Evolutionary conservation across 2,797 vertebrate species (phyloP).

Genomic region (Distichodus sexfasciatus): DNA sequence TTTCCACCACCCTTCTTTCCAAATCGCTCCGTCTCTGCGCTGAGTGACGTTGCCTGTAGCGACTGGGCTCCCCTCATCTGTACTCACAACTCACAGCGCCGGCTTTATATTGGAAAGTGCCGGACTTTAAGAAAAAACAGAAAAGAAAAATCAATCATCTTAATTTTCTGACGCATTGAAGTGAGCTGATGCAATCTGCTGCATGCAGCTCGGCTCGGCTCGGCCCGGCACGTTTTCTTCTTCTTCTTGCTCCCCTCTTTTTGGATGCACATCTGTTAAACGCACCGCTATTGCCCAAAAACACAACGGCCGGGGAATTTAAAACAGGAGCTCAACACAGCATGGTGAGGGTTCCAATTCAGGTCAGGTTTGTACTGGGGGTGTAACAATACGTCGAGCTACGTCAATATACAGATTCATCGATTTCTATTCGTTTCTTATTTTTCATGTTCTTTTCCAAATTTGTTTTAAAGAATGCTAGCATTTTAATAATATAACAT

Average conservation of each 20-base stretch:
- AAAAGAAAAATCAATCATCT: constrained; percentile 77
- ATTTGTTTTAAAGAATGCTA: too few species aligned
- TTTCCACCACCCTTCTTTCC: constrained; percentile 22
- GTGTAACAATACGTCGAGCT: too few species aligned
- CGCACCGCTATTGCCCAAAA: constrained; percentile 11
- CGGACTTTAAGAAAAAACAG: too few species aligned
- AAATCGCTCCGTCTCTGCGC: constrained; percentile 11
- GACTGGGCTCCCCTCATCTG: constrained; percentile 21
- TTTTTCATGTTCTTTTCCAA: too few species aligned
- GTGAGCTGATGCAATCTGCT: constrained; percentile 77
- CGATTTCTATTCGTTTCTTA: too few species aligned
- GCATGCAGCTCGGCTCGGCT: too few species aligned
- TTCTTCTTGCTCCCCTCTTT: constrained; percentile 21
- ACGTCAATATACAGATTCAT: too few species aligned
- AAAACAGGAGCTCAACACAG: constrained; percentile 2
- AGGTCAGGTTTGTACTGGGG: not conserved
- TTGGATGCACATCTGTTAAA: constrained; percentile 42
- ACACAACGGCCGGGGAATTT: constrained; percentile 25
- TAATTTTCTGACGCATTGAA: constrained; percentile 76
- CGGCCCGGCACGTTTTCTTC: constrained; percentile 43
- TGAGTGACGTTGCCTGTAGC: constrained; percentile 2
- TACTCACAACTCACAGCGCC: constrained; percentile 32
- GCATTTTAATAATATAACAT: too few species aligned
- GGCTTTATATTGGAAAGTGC: constrained; percentile 33
- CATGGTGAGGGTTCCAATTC: not conserved